Evolutionary conservation across 2,797 vertebrate genomes (phyloP).

Genomic region (Pseudomugil tenellus): DNA sequence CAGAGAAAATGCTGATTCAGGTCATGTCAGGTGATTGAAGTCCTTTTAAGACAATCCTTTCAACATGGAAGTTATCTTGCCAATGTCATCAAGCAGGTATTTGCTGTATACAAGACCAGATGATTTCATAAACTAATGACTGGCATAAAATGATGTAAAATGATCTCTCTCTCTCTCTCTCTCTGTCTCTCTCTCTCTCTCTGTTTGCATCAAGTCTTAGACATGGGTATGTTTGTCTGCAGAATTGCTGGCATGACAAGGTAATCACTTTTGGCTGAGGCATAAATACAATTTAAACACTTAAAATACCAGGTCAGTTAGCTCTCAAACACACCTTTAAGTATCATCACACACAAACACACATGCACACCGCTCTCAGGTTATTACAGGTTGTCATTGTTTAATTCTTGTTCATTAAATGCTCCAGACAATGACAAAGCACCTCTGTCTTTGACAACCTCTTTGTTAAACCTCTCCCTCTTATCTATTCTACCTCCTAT

Average conservation of each 20-base stretch:
- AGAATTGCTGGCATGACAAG: not conserved
- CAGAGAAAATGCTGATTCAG: not conserved
- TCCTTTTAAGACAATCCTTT: not conserved
- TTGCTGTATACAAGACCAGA: too few species aligned
- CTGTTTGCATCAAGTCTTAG: not conserved
- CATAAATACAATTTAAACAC: slow-evolving; percentile 30
- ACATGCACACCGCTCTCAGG: slow-evolving; percentile 56
- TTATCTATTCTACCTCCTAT: slow-evolving; percentile 75
- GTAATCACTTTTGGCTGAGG: not conserved
- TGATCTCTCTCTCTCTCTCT: too few species aligned
- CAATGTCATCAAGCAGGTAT: not conserved
- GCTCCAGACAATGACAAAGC: slow-evolving; percentile 79
- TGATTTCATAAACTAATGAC: not conserved
- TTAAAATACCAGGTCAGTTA: slow-evolving; percentile 27
- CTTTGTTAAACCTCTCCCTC: slow-evolving; percentile 78
- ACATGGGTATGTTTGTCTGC: not conserved
- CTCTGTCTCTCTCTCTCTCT: too few species aligned
- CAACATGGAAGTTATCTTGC: not conserved
- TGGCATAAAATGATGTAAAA: not conserved
- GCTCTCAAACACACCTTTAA: slow-evolving; percentile 36
- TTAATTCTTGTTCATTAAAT: slow-evolving; percentile 83
- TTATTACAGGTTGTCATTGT: slow-evolving; percentile 82
- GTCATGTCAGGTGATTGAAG: not conserved
- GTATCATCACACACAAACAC: slow-evolving; percentile 34
- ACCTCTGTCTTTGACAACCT: slow-evolving; percentile 68